Percentiles rank a stretch among this genome's conserved stretches.
Evolutionary conservation across 2,113 vertebrate genomes (phyloP).

Genomic region (Acanthisitta chloris): DNA sequence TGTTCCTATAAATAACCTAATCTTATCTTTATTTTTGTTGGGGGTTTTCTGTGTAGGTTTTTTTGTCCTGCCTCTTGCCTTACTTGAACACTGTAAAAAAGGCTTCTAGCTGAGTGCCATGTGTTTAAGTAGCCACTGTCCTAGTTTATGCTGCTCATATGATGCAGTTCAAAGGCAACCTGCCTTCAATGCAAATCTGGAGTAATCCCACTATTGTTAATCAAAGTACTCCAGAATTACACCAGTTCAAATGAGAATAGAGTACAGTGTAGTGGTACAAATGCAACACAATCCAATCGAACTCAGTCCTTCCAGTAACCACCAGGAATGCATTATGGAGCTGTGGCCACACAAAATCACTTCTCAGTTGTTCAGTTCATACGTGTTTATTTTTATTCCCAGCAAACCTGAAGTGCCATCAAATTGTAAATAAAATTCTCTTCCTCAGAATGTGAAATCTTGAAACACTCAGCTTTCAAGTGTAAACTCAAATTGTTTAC

Average conservation of each 20-base stretch:
- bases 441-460: neutral
- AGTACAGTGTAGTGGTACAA: neutral
- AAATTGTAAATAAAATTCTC: neutral
- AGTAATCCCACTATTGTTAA: neutral
- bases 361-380: neutral
- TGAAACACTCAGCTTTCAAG: neutral
- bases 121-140: neutral
- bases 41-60: neutral
- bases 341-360: neutral
- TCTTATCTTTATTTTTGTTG: neutral
- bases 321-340: neutral
- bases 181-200: neutral
- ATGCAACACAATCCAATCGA: neutral
- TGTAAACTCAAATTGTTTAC: neutral
- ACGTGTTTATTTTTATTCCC: neutral
- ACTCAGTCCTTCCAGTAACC: neutral
- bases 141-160: neutral
- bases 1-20: neutral
- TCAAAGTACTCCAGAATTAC: neutral
- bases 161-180: neutral
- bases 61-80: neutral
- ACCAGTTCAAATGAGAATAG: neutral
- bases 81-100: neutral
- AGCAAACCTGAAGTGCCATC: neutral
- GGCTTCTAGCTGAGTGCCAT: neutral